Percentiles rank a stretch among this genome's conserved stretches.
phyloP scores from a whole-genome alignment of 2,888 invertebrate genomes.

The Auanema freiburgensis region DNA sequence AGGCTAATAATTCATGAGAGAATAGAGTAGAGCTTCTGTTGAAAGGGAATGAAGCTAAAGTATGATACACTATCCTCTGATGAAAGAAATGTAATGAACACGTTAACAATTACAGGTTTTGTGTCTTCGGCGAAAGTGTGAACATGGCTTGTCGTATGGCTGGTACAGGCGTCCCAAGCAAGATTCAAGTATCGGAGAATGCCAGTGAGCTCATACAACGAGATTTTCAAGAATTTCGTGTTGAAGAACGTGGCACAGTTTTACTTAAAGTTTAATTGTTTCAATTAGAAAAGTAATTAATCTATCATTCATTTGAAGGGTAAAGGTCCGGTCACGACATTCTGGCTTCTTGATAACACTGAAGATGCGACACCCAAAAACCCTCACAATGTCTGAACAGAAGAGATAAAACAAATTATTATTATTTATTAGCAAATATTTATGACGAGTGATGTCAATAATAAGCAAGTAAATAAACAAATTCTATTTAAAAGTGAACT shows the following conservation, averaged over 20 bases:
- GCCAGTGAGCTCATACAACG: not conserved
- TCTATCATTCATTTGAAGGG: conserved; percentile 23
- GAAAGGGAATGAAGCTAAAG: too few relatives aligned
- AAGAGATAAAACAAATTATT: not conserved
- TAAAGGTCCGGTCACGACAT: conserved; percentile 40
- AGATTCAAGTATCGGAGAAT: conserved; percentile 32
- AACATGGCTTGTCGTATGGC: conserved; percentile 50
- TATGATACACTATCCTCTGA: too few relatives aligned
- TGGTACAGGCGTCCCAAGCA: conserved; percentile 29
- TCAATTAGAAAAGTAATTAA: conserved; percentile 1
- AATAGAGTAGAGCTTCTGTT: too few relatives aligned
- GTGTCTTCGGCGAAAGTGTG: conserved; percentile 46
- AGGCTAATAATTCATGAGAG: too few relatives aligned
- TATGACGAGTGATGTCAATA: too few relatives aligned
- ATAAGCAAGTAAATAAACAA: too few relatives aligned
- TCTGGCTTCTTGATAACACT: conserved; percentile 32
- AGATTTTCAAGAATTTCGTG: not conserved
- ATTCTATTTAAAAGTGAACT: too few relatives aligned
- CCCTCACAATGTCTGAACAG: not conserved
- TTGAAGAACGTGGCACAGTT: not conserved
- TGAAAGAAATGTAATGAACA: not conserved
- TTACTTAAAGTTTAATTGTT: conserved; percentile 2
- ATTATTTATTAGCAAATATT: not conserved
- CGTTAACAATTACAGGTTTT: conserved; percentile 27
- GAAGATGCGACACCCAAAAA: not conserved